These are phyloP conservation scores for Alviniconcha marisindica DNA, from an alignment of 1,140 invertebrate genomes.

Conservation along the genomic window DNA sequence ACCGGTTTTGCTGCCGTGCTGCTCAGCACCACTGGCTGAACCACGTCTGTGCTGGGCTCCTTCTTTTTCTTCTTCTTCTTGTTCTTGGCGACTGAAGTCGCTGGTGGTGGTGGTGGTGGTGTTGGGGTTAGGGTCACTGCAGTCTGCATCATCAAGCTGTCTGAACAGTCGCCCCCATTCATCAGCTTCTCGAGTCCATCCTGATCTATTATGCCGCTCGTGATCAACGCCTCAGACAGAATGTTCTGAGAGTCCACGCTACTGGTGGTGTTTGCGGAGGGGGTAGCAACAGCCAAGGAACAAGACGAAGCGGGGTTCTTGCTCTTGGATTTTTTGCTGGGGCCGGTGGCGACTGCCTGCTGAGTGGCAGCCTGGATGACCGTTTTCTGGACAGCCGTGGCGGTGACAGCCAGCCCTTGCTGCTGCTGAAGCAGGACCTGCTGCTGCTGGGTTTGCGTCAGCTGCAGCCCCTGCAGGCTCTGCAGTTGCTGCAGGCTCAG, in stretches of 20 bases:
- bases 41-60: neutral
- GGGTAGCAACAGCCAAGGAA: neutral
- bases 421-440: conserved; percentile 25
- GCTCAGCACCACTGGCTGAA: conserved; percentile 27
- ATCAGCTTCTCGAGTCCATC: neutral
- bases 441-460: conserved; percentile 29
- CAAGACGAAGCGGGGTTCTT: neutral
- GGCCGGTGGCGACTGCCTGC: neutral
- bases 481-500: conserved; percentile 50
- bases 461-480: conserved; percentile 41
- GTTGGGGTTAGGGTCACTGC: neutral
- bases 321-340: conserved; percentile 38
- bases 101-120: neutral
- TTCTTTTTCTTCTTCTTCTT: conserved; percentile 32
- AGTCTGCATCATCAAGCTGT: neutral
- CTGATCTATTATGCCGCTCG: conserved; percentile 35
- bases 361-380: neutral
- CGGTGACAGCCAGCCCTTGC: conserved; percentile 11
- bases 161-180: neutral
- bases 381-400: neutral
- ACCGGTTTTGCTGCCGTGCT: neutral
- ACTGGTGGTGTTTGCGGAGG: neutral
- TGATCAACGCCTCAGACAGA: conserved; percentile 33
- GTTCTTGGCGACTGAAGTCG: neutral
- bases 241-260: neutral